A percentile compares a stretch with the other conserved stretches of the same genome.
Evolutionary conservation across 2,888 invertebrate genomes (phyloP).

Genomic region (Tineola bisselliella): DNA sequence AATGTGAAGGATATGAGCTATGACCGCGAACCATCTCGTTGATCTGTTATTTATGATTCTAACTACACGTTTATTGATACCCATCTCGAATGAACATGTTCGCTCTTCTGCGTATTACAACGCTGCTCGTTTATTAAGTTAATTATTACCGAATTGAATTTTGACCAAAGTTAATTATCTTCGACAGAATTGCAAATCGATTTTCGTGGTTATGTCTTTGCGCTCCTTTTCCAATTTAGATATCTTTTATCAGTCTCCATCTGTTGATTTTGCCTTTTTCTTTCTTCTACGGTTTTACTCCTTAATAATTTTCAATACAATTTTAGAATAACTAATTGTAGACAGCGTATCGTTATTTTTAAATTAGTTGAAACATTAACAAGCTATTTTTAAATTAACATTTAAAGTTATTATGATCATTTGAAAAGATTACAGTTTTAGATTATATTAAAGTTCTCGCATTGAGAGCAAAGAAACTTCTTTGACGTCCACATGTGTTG

Average conservation of each 20-base stretch:
- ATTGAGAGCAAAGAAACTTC: background rate
- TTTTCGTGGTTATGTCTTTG: background rate
- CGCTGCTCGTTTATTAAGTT: background rate
- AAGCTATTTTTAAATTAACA: too few species aligned
- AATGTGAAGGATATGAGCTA: conserved; percentile 39
- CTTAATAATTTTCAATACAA: too few species aligned
- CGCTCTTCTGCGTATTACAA: background rate
- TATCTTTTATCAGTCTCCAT: background rate
- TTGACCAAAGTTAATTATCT: too few species aligned
- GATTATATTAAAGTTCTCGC: background rate
- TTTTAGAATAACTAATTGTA: too few species aligned
- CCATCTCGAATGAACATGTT: conserved; percentile 20
- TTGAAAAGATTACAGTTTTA: background rate
- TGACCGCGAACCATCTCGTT: conserved; percentile 27
- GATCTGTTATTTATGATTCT: conserved; percentile 26
- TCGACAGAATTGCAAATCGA: background rate
- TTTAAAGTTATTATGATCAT: too few species aligned
- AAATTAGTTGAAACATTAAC: too few species aligned
- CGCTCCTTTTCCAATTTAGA: background rate
- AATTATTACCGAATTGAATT: too few species aligned
- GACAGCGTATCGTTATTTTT: too few species aligned
- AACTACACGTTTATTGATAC: conserved; percentile 31
- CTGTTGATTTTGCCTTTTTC: background rate
- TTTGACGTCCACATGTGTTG: conserved; percentile 2
- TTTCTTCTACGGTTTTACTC: background rate